Evolutionary conservation across 2,113 vertebrate genomes (phyloP), one percentile per base, ranked within the genome.

Genomic region (Mungos mungo): DNA sequence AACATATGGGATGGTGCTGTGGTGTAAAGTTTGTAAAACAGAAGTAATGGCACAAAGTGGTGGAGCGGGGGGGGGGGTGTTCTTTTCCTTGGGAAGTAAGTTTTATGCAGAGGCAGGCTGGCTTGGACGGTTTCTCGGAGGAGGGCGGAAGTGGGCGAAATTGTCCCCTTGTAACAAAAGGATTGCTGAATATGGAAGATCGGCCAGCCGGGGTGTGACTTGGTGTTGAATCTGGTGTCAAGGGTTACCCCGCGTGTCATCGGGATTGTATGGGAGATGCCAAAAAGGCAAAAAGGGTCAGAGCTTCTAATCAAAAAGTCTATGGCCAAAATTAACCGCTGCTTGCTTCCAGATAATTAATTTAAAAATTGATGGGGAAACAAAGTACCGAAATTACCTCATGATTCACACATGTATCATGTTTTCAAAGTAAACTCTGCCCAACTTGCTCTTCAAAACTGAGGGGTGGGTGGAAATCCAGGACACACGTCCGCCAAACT

Each of bases 311-410:
- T 99, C 99, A 99, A 99, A 99, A 99, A 99, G 99, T 99, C 99
- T 98, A 98, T 97, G 99, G 98, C 98, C 98, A 99, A 99, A 99
- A 99, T 99, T 99, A 99, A 99, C 99, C 99, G 98, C 98, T 99
- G 98, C 98, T 99, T 99, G 99, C 99, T 99, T 98, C 97, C 98
- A 99, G 99, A 99, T 99, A 99, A 99, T 99, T 99, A 99, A 99
- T 99, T 99, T 99, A 99, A 98, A 99, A 99, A 99, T 99, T 98
- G 99, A 99, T 98, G 98, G 98, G 98, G 98, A 99, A 99, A 98
- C 98, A 98, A 99, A 99, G 96, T 98, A 96, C 97, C 97, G 96
- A 98, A 98, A 98, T 98, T 94, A 96, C 97, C 93, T 98, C 96
- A 97, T 98, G 98, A 98, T 98, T 98, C 54, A 13, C 92, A 83